These are phyloP conservation scores for Digitonthophagus gazella DNA, from an alignment of 2,888 invertebrate species.

Conservation along the genomic window DNA sequence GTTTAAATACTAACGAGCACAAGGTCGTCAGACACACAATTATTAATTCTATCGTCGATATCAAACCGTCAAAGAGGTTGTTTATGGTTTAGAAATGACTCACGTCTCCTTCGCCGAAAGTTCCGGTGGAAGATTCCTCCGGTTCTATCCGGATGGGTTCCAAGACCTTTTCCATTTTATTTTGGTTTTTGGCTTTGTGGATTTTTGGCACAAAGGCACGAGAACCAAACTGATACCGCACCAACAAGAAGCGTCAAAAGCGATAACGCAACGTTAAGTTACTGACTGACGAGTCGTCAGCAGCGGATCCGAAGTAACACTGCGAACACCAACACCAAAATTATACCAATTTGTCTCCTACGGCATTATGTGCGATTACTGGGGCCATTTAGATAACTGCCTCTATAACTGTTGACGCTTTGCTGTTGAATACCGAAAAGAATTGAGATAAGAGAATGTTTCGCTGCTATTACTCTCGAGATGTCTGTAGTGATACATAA, in stretches of 20 bases:
- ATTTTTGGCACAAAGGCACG: background rate
- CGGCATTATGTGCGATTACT: background rate
- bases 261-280: constrained; percentile 3
- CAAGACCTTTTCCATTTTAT: background rate
- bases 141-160: constrained; percentile 17
- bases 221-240: background rate
- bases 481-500: background rate
- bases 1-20: constrained; percentile 4
- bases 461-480: background rate
- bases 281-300: background rate
- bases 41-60: background rate
- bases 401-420: background rate
- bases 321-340: background rate
- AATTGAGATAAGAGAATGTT: background rate
- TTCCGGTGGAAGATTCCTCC: constrained; percentile 23
- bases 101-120: constrained; percentile 23
- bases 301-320: background rate
- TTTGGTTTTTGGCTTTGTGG: no score
- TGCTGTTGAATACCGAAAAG: background rate
- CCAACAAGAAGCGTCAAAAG: background rate
- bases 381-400: background rate
- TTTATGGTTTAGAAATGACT: constrained; percentile 14
- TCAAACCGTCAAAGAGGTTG: background rate
- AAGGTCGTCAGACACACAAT: background rate
- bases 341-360: background rate